Percentiles rank a stretch among this genome's conserved stretches.
Conservation (phyloP, 2,797 vertebrate genomes). For the Simalia tracyae region DNA sequence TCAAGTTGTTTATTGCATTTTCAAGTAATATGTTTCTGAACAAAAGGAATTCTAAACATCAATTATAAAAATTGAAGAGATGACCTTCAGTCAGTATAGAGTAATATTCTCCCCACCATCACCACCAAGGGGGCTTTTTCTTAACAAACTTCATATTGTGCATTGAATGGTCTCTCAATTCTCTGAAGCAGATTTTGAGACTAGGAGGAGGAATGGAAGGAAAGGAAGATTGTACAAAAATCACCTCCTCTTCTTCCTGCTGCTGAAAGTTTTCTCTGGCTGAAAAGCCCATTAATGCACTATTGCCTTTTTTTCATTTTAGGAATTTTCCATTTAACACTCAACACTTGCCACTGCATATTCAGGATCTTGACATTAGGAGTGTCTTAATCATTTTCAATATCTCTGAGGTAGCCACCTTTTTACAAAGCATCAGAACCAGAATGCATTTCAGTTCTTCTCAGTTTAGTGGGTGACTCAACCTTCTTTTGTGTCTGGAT, state of each 20-base stretch:
- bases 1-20: neutral
- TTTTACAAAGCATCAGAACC: conserved; percentile 50
- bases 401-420: conserved; percentile 49
- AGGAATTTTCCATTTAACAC: neutral
- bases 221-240: neutral
- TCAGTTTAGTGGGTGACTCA: conserved; percentile 67
- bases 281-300: neutral
- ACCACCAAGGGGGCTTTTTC: neutral
- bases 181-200: neutral
- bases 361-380: conserved; percentile 34
- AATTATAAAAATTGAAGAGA: neutral
- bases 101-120: neutral
- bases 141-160: neutral
- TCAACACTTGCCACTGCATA: neutral
- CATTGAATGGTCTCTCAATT: neutral
- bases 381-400: conserved; percentile 33
- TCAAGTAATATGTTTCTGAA: neutral
- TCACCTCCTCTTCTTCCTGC: neutral
- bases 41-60: neutral
- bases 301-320: neutral
- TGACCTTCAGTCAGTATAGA: neutral
- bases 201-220: neutral
- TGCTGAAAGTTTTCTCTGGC: neutral
- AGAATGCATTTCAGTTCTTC: conserved; percentile 59
- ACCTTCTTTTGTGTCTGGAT: conserved; percentile 66